These are phyloP conservation scores for Bradypodion ventrale DNA, from an alignment of 2,797 vertebrate species.

Conservation along the genomic window DNA sequence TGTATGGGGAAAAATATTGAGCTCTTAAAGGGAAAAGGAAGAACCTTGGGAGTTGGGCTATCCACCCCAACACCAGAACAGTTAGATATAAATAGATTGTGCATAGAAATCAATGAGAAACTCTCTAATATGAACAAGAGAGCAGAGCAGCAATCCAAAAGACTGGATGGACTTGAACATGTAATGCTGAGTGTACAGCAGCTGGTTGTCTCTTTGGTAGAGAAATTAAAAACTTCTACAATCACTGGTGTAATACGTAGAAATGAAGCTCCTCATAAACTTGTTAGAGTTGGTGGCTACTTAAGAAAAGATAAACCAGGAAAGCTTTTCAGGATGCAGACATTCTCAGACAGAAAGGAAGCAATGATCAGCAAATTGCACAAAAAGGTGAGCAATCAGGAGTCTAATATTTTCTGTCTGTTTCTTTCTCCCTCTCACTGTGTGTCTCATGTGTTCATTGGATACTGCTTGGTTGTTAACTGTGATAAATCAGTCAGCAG, in stretches of 20 bases:
- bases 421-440: background rate
- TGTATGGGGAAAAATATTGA: conserved; percentile 83
- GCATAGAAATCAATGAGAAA: conserved; percentile 84
- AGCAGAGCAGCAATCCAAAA: conserved; percentile 78
- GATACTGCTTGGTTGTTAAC: background rate
- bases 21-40: conserved; percentile 80
- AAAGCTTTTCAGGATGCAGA: conserved; percentile 72
- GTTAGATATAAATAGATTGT: conserved; percentile 82
- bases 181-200: conserved; percentile 82
- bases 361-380: conserved; percentile 66
- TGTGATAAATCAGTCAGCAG: background rate
- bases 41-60: conserved; percentile 67
- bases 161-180: conserved; percentile 83
- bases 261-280: conserved; percentile 69
- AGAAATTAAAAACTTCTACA: conserved; percentile 79
- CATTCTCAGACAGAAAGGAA: conserved; percentile 62
- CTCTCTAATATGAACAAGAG: conserved; percentile 75
- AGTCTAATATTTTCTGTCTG: background rate
- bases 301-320: conserved; percentile 68
- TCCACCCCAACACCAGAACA: conserved; percentile 56
- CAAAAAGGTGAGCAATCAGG: conserved; percentile 79
- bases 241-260: conserved; percentile 78
- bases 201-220: conserved; percentile 80
- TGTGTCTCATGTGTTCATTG: conserved; percentile 16
- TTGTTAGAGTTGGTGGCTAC: conserved; percentile 37